Conservation (phyloP, 2,888 invertebrate genomes). For the Catotricha subobsoleta region DNA sequence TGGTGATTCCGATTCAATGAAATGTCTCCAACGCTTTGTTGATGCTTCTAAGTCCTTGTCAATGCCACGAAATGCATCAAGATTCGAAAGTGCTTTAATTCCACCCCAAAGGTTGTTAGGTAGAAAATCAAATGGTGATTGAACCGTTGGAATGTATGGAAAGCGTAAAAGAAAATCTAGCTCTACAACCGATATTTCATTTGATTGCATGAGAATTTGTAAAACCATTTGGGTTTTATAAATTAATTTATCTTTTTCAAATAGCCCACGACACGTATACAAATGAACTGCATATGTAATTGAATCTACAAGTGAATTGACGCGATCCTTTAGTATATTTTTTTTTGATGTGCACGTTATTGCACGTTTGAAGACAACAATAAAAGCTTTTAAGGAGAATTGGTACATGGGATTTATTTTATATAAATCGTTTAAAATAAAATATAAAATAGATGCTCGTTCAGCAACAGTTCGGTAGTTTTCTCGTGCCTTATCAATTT, state of each 20-base stretch:
- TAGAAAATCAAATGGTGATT: conserved; percentile 69
- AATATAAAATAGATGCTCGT: conserved; percentile 78
- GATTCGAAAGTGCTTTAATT: conserved; percentile 53
- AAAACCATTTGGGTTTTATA: conserved; percentile 77
- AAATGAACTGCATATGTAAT: conserved; percentile 75
- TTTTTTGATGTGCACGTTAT: conserved; percentile 48
- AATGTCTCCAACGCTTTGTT: conserved; percentile 81
- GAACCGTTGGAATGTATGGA: conserved; percentile 51
- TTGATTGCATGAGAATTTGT: conserved; percentile 32
- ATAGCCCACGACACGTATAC: conserved; percentile 79
- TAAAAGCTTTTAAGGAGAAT: conserved; percentile 89
- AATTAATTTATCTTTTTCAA: conserved; percentile 81
- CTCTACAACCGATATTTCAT: conserved; percentile 53
- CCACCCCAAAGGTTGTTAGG: conserved; percentile 66
- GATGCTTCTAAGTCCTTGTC: conserved; percentile 88
- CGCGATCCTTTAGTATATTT: conserved; percentile 51
- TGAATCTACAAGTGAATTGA: conserved; percentile 60
- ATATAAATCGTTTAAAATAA: conserved; percentile 77
- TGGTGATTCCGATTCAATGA: conserved; percentile 77
- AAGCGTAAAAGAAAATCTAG: conserved; percentile 78
- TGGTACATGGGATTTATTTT: conserved; percentile 92
- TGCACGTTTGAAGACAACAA: conserved; percentile 77
- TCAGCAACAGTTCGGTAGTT: conserved; percentile 71
- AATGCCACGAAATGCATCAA: conserved; percentile 70
- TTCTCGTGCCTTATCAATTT: conserved; percentile 85